These are phyloP conservation scores for Drosophila antonietae DNA, from an alignment of 2,888 invertebrate species.

Conservation along the genomic window DNA sequence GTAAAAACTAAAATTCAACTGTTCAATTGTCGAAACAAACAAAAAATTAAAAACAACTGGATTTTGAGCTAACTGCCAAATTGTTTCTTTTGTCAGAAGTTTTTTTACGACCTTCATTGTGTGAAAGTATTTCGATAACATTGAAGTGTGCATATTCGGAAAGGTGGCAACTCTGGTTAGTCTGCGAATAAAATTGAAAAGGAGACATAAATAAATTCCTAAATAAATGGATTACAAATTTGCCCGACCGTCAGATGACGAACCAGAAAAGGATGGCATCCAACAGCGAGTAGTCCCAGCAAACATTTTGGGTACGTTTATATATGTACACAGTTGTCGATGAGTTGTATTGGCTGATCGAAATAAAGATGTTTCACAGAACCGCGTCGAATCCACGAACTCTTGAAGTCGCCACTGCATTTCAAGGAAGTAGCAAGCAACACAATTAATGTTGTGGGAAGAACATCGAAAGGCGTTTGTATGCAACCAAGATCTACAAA, in stretches of 20 bases:
- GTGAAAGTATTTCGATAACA: neutral
- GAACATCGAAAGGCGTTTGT: neutral
- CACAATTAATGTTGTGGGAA: neutral
- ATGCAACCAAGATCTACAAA: slow-evolving; percentile 21
- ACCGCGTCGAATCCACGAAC: slow-evolving; percentile 14
- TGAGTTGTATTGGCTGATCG: neutral
- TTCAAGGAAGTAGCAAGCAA: neutral
- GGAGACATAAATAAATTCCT: neutral
- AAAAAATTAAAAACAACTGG: too few species aligned
- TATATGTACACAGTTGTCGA: neutral
- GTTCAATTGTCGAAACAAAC: neutral
- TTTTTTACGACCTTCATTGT: neutral
- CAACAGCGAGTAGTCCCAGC: neutral
- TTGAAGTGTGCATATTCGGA: neutral
- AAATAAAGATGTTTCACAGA: slow-evolving; percentile 5
- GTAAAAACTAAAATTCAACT: neutral
- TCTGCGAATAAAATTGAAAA: neutral
- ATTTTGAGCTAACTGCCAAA: neutral
- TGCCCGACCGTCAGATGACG: neutral
- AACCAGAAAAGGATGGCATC: too few species aligned
- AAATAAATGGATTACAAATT: neutral
- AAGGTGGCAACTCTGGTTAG: neutral
- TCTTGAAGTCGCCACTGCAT: slow-evolving; percentile 19
- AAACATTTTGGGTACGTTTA: slow-evolving; percentile 8
- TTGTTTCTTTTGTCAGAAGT: neutral